Conservation (phyloP, 2,888 invertebrate genomes). For the Biston stratarius region DNA sequence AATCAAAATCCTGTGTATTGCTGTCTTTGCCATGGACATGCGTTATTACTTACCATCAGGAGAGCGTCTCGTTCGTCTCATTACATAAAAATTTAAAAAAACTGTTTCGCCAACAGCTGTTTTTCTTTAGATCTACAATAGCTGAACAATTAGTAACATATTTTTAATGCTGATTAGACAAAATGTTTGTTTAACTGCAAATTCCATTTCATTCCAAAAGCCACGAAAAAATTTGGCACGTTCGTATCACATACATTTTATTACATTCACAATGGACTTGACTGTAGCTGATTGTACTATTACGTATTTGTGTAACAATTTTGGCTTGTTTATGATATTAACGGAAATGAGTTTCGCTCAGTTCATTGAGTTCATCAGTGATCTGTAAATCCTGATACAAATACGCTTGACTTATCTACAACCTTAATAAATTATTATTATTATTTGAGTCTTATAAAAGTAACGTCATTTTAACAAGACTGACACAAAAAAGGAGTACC, state of each 20-base stretch:
- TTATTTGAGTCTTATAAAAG: neutral
- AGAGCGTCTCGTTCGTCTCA: too few species aligned
- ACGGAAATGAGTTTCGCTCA: slow-evolving; percentile 24
- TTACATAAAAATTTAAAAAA: too few species aligned
- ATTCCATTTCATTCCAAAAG: neutral
- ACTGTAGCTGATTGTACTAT: slow-evolving; percentile 1
- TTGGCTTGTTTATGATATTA: slow-evolving; percentile 17
- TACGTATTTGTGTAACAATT: neutral
- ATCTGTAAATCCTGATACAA: slow-evolving; percentile 31
- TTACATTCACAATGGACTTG: slow-evolving; percentile 1
- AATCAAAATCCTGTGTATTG: too few species aligned
- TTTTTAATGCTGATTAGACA: too few species aligned
- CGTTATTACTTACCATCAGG: too few species aligned
- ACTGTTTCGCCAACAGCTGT: too few species aligned
- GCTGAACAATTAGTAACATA: too few species aligned
- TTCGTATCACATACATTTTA: slow-evolving; percentile 1
- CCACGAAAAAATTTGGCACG: slow-evolving; percentile 11
- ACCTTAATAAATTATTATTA: neutral
- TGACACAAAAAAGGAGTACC: too few species aligned
- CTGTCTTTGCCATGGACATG: too few species aligned
- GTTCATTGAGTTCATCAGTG: slow-evolving; percentile 21
- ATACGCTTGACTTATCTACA: neutral
- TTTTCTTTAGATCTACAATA: too few species aligned
- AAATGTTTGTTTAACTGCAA: too few species aligned
- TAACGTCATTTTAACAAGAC: too few species aligned